Percentiles rank a stretch among this genome's conserved stretches.
phyloP scores from a whole-genome alignment of 2,797 vertebrate genomes.

The Enteromius anoplus region DNA sequence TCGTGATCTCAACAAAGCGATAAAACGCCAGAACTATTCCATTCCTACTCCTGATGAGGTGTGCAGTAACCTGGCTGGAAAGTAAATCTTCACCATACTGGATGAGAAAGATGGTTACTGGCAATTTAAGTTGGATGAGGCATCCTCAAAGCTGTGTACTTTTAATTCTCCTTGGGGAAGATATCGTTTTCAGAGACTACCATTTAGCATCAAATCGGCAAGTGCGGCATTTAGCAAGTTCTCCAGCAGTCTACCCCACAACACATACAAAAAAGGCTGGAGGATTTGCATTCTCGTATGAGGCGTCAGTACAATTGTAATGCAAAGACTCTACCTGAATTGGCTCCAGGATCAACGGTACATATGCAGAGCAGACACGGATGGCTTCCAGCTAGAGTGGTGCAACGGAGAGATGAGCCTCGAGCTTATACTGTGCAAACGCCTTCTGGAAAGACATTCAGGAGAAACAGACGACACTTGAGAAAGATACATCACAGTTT shows the following conservation, averaged over 20 bases:
- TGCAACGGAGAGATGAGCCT: constrained; percentile 20
- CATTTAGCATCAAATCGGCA: constrained; percentile 59
- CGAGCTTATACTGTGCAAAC: constrained; percentile 18
- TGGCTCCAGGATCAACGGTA: constrained; percentile 11
- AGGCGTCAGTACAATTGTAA: background rate
- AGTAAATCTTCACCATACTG: constrained; percentile 45
- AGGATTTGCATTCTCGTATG: background rate
- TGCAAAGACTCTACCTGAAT: constrained; percentile 28
- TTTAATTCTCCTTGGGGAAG: constrained; percentile 53
- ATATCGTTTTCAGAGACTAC: constrained; percentile 38
- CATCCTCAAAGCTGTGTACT: constrained; percentile 42
- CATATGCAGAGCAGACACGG: constrained; percentile 36
- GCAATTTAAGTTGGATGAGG: constrained; percentile 59
- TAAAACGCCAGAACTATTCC: constrained; percentile 52
- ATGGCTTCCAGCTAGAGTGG: constrained; percentile 34
- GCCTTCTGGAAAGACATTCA: constrained; percentile 16
- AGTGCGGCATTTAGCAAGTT: constrained; percentile 49
- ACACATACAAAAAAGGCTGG: background rate
- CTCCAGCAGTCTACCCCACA: constrained; percentile 9
- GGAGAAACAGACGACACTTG: constrained; percentile 25
- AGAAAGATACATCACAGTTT: constrained; percentile 10
- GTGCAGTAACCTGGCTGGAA: constrained; percentile 51
- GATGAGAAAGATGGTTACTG: constrained; percentile 59
- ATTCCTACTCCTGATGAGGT: constrained; percentile 51
- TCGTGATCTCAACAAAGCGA: constrained; percentile 12